Evolutionary conservation across 1,140 invertebrate genomes (phyloP).

Genomic region (Pemphigus obesinymphae): DNA sequence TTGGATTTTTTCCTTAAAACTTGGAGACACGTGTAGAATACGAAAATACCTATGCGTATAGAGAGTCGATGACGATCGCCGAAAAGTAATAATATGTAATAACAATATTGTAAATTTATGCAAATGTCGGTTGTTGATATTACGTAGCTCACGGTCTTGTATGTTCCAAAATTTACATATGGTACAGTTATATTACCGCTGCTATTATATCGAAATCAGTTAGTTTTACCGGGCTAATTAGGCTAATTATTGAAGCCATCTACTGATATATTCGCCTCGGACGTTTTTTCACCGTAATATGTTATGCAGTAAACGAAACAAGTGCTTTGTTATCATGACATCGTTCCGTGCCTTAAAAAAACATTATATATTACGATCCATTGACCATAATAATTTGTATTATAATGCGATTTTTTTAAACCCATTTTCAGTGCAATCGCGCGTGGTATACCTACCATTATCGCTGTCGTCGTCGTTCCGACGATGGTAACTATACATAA

Average conservation of each 20-base stretch:
- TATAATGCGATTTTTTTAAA: too few species aligned
- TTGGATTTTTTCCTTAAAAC: neutral
- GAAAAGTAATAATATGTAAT: neutral
- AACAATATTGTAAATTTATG: neutral
- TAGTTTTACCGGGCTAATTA: slow-evolving; percentile 4
- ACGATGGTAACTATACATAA: too few species aligned
- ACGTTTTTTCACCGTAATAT: neutral
- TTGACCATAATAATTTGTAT: too few species aligned
- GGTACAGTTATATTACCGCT: neutral
- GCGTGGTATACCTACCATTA: too few species aligned
- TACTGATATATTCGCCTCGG: neutral
- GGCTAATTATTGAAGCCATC: neutral
- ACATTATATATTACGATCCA: too few species aligned
- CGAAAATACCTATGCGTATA: too few species aligned
- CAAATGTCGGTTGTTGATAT: neutral
- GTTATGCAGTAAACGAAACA: too few species aligned
- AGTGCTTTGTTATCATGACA: neutral
- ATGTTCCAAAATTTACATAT: neutral
- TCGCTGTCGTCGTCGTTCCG: too few species aligned
- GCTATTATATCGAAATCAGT: neutral
- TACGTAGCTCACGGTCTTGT: neutral
- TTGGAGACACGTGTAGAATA: neutral
- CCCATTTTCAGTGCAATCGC: neutral
- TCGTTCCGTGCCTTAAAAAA: neutral
- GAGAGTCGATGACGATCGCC: neutral